phyloP scores from a whole-genome alignment of 2,113 vertebrate species.

The Tetraodon nigroviridis region DNA sequence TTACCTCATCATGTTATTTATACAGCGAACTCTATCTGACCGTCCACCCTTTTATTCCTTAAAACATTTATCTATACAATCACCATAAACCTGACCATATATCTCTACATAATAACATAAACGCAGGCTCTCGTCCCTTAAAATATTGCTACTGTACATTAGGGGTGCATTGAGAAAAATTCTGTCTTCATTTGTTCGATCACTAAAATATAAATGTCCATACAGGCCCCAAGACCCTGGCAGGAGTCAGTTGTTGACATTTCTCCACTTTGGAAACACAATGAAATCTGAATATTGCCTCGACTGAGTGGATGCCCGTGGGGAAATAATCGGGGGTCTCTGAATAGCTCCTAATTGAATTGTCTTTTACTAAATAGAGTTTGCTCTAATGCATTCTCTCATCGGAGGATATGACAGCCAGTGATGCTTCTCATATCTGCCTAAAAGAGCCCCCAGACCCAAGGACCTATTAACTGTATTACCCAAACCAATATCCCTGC shows the following conservation, averaged over 20 bases:
- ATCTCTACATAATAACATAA: conserved; percentile 45
- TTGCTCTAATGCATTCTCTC: conserved; percentile 86
- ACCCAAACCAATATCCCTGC: conserved; percentile 78
- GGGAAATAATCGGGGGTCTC: conserved; percentile 78
- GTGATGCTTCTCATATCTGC: conserved; percentile 77
- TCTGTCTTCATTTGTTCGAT: conserved; percentile 73
- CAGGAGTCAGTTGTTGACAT: conserved; percentile 69
- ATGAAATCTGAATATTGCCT: conserved; percentile 82
- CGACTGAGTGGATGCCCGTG: conserved; percentile 65
- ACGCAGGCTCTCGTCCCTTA: conserved; percentile 51
- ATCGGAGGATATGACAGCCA: conserved; percentile 83
- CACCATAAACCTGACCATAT: conserved; percentile 22
- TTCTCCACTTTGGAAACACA: conserved; percentile 78
- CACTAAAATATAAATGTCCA: conserved; percentile 69
- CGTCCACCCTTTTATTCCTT: no score
- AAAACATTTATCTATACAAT: background rate
- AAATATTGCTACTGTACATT: conserved; percentile 68
- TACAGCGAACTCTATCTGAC: background rate
- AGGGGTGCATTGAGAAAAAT: conserved; percentile 61
- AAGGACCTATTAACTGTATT: conserved; percentile 83
- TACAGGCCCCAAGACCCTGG: conserved; percentile 55
- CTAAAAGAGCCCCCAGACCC: conserved; percentile 77
- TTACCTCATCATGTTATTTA: conserved; percentile 4
- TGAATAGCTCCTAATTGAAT: conserved; percentile 90
- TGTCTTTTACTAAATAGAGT: conserved; percentile 87